A percentile compares a stretch with the other conserved stretches of the same genome.
Evolutionary conservation across 2,113 vertebrate genomes (phyloP).

Genomic region (Bubo scandiacus): DNA sequence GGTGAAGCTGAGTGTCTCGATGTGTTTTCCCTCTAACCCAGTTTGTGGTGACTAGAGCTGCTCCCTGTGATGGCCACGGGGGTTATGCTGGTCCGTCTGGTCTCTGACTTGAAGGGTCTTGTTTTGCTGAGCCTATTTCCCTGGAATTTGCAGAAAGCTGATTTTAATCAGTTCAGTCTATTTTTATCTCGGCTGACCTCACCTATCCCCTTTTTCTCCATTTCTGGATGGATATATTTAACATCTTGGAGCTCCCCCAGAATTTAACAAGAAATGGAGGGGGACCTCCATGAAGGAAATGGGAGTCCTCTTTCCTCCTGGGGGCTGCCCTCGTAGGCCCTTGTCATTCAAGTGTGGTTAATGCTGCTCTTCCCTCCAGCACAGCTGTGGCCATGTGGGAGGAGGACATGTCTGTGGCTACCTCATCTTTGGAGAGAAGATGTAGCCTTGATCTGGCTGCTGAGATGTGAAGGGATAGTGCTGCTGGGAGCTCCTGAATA

Average conservation of each 20-base stretch:
- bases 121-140: neutral
- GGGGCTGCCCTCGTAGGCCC: neutral
- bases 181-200: neutral
- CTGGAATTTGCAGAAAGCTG: neutral
- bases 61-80: fast-evolving
- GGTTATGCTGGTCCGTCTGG: neutral
- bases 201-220: fast-evolving
- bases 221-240: neutral
- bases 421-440: neutral
- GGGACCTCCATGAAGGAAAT: neutral
- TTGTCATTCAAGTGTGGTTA: neutral
- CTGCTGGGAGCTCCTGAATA: neutral
- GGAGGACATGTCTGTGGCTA: neutral
- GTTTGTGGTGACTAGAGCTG: neutral
- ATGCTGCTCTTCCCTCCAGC: neutral
- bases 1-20: fast-evolving
- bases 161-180: fast-evolving
- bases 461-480: neutral
- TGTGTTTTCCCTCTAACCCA: neutral
- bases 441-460: neutral
- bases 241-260: neutral
- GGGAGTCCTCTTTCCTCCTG: neutral
- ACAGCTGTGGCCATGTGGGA: fast-evolving
- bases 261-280: neutral
- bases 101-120: neutral